These are phyloP conservation scores for Vanacampus margaritifer DNA, from an alignment of 2,113 vertebrate genomes.

Conservation along the genomic window DNA sequence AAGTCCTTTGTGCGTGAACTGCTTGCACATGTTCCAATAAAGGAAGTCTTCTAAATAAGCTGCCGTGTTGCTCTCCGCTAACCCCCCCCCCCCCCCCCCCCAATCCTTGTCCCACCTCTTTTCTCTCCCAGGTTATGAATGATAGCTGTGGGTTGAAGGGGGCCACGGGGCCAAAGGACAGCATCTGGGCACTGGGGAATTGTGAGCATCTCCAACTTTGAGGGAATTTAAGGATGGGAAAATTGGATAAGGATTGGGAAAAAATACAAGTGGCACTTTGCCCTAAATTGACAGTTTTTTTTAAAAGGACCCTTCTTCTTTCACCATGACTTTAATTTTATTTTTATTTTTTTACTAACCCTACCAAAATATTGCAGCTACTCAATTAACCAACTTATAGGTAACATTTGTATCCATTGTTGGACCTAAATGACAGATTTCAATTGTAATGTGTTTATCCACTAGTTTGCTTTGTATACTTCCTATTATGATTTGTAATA, in stretches of 20 bases:
- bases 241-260: conserved; percentile 51
- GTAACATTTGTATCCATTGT: no score
- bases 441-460: no score
- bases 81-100: conserved; percentile 60
- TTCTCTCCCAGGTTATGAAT: conserved; percentile 75
- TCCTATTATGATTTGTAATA: no score
- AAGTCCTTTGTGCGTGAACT: conserved; percentile 90
- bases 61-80: conserved; percentile 75
- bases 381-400: no score
- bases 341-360: no score
- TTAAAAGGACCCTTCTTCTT: conserved; percentile 5
- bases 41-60: conserved; percentile 84
- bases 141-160: conserved; percentile 66
- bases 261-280: conserved; percentile 59
- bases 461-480: no score
- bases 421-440: no score
- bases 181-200: conserved; percentile 73
- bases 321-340: no score
- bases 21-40: conserved; percentile 92
- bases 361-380: no score
- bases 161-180: conserved; percentile 66
- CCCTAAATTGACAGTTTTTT: conserved; percentile 47
- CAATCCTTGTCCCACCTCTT: conserved; percentile 64
- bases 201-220: conserved; percentile 70
- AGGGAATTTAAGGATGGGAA: conserved; percentile 69